These are phyloP conservation scores for Piprites chloris DNA, from an alignment of 2,113 vertebrate species.

Conservation along the genomic window DNA sequence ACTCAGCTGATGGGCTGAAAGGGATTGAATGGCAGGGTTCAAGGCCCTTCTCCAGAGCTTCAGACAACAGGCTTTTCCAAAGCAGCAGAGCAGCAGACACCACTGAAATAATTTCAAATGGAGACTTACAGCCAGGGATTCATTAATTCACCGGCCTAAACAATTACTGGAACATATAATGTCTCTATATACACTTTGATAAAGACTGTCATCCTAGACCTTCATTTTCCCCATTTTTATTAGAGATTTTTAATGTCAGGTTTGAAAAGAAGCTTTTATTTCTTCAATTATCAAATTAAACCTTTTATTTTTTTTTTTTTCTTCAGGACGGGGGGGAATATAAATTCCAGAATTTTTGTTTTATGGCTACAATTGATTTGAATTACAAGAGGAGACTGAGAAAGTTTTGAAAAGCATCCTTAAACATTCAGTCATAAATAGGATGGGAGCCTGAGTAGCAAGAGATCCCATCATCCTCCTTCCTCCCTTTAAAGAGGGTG, in stretches of 20 bases:
- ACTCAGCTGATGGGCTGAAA: conserved; percentile 99
- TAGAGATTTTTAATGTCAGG: conserved; percentile 75
- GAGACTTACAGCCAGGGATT: conserved; percentile 85
- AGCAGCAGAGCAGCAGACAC: conserved; percentile 87
- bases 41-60: conserved; percentile 96
- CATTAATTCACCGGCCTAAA: conserved; percentile 86
- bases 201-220: conserved; percentile 79
- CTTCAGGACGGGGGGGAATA: background rate
- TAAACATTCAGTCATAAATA: conserved; percentile 40
- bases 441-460: conserved; percentile 15
- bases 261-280: conserved; percentile 71
- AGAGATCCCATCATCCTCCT: conserved; percentile 30
- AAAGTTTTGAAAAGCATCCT: conserved; percentile 57
- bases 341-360: conserved; percentile 67
- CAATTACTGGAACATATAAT: conserved; percentile 84
- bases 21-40: conserved; percentile 98
- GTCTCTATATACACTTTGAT: conserved; percentile 85
- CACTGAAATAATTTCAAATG: conserved; percentile 96
- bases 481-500: conserved; percentile 30
- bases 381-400: conserved; percentile 43
- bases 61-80: conserved; percentile 94
- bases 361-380: conserved; percentile 59
- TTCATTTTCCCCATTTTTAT: conserved; percentile 75
- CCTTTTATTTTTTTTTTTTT: conserved; percentile 16
- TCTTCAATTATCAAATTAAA: conserved; percentile 74